These are phyloP conservation scores for Oreochromis grahami DNA, from an alignment of 2,797 vertebrate species.

Conservation along the genomic window DNA sequence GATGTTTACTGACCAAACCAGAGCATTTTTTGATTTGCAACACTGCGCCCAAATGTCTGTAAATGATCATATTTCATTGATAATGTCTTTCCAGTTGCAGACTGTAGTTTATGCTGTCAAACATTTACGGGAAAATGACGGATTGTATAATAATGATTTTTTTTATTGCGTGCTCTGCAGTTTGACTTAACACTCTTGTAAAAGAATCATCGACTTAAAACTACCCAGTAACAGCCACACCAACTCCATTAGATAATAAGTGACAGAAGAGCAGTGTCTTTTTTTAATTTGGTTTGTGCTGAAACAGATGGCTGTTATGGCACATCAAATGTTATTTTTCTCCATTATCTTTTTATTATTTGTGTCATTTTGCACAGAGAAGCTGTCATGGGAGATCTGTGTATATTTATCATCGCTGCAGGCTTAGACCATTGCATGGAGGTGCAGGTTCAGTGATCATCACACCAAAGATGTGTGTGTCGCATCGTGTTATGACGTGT, in stretches of 20 bases:
- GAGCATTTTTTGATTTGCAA: not conserved
- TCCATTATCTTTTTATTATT: not conserved
- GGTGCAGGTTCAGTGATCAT: constrained; percentile 2
- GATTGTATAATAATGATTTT: not conserved
- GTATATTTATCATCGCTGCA: not conserved
- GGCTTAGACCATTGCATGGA: not conserved
- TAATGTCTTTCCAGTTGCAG: not conserved
- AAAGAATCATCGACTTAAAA: not conserved
- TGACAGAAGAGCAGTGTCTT: not conserved
- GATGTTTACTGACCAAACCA: not conserved
- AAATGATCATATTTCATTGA: not conserved
- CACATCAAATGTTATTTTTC: not conserved
- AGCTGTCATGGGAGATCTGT: not conserved
- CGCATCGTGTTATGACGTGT: not conserved
- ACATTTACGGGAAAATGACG: not conserved
- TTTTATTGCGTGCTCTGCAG: not conserved
- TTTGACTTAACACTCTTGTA: not conserved
- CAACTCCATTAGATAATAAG: not conserved
- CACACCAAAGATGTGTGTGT: not conserved
- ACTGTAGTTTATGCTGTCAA: not conserved
- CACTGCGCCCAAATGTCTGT: not conserved
- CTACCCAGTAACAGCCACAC: not conserved
- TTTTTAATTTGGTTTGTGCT: not conserved
- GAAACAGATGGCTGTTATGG: not conserved
- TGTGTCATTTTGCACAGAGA: not conserved